Conservation (phyloP, 2,888 invertebrate genomes). For the Gandaritis pyraliata region DNA sequence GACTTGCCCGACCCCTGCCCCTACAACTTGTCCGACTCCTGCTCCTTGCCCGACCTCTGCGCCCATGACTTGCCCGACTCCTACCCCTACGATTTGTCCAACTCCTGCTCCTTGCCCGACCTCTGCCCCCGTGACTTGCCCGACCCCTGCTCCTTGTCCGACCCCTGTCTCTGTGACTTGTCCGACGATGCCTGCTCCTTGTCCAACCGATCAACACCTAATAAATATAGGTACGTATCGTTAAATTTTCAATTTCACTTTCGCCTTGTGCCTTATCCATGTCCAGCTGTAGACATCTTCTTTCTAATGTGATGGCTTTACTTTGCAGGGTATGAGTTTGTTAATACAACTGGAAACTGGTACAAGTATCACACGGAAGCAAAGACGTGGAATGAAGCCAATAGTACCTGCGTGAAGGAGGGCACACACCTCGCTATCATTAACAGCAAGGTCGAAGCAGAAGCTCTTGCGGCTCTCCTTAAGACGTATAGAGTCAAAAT, state of each 20-base stretch:
- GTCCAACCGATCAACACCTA: too few species aligned
- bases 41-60: not conserved
- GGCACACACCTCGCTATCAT: not conserved
- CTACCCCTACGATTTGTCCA: not conserved
- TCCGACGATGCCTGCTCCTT: too few species aligned
- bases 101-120: not conserved
- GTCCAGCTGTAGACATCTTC: too few species aligned
- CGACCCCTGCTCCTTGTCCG: not conserved
- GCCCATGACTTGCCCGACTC: not conserved
- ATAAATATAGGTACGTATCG: too few species aligned
- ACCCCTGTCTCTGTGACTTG: not conserved
- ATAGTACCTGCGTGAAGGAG: constrained; percentile 3
- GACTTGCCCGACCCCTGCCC: not conserved
- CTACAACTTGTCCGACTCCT: not conserved
- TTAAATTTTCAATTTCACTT: too few species aligned
- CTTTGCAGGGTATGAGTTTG: constrained; percentile 2
- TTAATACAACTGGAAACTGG: constrained; percentile 1
- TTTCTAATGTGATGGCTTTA: not conserved
- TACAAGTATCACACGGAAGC: constrained; percentile 5
- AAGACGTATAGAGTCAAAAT: not conserved
- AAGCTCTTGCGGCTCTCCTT: not conserved
- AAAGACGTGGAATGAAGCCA: not conserved
- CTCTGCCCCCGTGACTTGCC: not conserved
- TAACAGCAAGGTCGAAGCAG: not conserved
- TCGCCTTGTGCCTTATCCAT: too few species aligned